Conservation (phyloP, 2,888 invertebrate species). For the Hesperia comma region DNA sequence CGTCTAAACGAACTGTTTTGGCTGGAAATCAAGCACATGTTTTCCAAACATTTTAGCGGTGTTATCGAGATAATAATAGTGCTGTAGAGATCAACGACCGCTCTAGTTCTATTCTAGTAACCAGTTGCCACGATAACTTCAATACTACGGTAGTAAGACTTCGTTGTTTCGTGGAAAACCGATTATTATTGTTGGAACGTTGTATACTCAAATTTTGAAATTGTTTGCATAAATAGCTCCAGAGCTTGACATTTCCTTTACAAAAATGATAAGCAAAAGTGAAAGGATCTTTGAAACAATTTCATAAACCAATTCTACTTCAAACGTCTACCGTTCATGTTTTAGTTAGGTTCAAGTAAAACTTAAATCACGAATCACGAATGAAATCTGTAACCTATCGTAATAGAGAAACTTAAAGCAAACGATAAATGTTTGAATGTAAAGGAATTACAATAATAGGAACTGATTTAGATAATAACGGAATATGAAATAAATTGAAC, state of each 20-base stretch:
- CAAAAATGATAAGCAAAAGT: slow-evolving; percentile 28
- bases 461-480: not conserved
- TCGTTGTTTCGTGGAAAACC: slow-evolving; percentile 57
- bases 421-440: slow-evolving; percentile 1
- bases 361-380: slow-evolving; percentile 8
- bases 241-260: slow-evolving; percentile 31
- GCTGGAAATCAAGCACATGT: slow-evolving; percentile 60
- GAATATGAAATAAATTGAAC: too few species aligned
- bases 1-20: slow-evolving; percentile 46
- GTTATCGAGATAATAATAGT: slow-evolving; percentile 74
- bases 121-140: slow-evolving; percentile 48
- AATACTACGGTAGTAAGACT: slow-evolving; percentile 42
- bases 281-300: slow-evolving; percentile 23
- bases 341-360: not conserved
- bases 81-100: slow-evolving; percentile 68
- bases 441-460: not conserved
- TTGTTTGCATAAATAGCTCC: slow-evolving; percentile 25
- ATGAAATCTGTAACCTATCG: not conserved
- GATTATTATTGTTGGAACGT: slow-evolving; percentile 50
- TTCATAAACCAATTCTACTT: slow-evolving; percentile 17
- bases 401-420: slow-evolving; percentile 8
- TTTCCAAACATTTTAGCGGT: slow-evolving; percentile 65
- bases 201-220: slow-evolving; percentile 32
- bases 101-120: slow-evolving; percentile 74
- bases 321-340: not conserved